Base-by-base conservation (phyloP, 2,888 invertebrate species). In the Clusia tigrina region DNA sequence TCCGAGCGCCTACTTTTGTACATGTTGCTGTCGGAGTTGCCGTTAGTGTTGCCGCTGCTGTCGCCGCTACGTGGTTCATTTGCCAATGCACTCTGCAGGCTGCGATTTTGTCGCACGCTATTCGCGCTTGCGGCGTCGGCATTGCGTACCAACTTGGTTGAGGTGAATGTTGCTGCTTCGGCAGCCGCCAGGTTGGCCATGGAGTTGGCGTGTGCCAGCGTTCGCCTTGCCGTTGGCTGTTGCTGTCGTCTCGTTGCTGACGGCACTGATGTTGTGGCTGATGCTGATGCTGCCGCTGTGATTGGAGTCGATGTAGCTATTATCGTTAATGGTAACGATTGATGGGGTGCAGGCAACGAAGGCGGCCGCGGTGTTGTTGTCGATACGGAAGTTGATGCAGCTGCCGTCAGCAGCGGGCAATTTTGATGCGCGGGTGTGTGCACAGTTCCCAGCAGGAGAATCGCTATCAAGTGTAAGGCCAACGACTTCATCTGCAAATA, bases 381-480 rank as follows among this genome's bases (percentile, higher is more conserved):
- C 22, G 78, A 69, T 59, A 76, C 65, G 55, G 74, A 71, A 25
- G 84, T 83, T 22, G 81, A 81, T 22, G 63, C 58, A 32, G 57
- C 51, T 32, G 55, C 54, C 18, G 62, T 48, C n/a, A 23, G 63
- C 42, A 24, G 37, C 37, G 24, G 61, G 48, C 15, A 15, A 48
- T 15, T 48, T 48, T 20, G 46, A 62, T 54, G 32, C 65, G 57
- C 32, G 65, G 10, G 10, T 42, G 42, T 42, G 42, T 42, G 42
- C 42, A 42, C 59, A 54, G 64, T 61, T 69, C 69, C 70, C 56
- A 75, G 67, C 66, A 76, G 69, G 68, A 79, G 74, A 67, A 78
- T 72, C 71, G 77, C 76, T 69, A 77, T 75, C 78, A 82, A 82
- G 81, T 81, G 81, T 79, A 84, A 82, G 81, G 81, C 77, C 77